These are phyloP conservation scores for Proctacanthus coquilletti DNA, from an alignment of 1,140 invertebrate genomes.

Conservation along the genomic window DNA sequence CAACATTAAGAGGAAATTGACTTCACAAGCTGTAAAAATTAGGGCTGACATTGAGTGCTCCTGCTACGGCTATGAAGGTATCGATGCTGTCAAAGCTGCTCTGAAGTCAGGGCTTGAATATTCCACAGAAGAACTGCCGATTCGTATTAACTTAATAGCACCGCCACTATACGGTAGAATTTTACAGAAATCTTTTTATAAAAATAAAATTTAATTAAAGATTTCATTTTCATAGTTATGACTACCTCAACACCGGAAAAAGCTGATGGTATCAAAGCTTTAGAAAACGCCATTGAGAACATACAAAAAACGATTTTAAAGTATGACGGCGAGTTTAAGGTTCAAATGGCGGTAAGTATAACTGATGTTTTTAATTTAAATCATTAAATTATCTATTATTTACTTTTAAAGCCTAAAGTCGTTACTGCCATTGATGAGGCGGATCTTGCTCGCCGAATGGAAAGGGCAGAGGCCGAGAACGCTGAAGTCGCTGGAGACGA, in stretches of 20 bases:
- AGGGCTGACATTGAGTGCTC: constrained; percentile 95
- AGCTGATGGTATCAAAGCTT: constrained; percentile 73
- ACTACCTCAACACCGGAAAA: constrained; percentile 96
- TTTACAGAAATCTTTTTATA: constrained; percentile 2
- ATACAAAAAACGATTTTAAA: constrained; percentile 73
- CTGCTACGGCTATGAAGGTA: constrained; percentile 97
- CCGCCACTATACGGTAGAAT: constrained; percentile 81
- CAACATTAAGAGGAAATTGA: constrained; percentile 92
- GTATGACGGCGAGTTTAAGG: constrained; percentile 81
- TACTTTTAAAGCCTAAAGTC: constrained; percentile 95
- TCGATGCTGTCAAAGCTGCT: constrained; percentile 95
- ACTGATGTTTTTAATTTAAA: neutral
- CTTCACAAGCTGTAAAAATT: constrained; percentile 96
- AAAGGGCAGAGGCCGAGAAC: constrained; percentile 85
- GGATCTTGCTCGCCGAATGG: constrained; percentile 84
- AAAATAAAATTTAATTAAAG: neutral
- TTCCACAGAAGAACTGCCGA: constrained; percentile 85
- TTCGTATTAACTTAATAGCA: constrained; percentile 98
- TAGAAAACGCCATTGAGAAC: constrained; percentile 77
- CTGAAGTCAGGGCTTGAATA: constrained; percentile 81
- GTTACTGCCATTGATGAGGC: constrained; percentile 96
- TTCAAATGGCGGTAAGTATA: constrained; percentile 78
- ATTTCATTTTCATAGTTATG: constrained; percentile 48
- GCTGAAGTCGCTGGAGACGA: constrained; percentile 84
- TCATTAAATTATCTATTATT: constrained; percentile 9